Evolutionary conservation across 2,888 invertebrate genomes (phyloP).

Genomic region (Brenthis ino): DNA sequence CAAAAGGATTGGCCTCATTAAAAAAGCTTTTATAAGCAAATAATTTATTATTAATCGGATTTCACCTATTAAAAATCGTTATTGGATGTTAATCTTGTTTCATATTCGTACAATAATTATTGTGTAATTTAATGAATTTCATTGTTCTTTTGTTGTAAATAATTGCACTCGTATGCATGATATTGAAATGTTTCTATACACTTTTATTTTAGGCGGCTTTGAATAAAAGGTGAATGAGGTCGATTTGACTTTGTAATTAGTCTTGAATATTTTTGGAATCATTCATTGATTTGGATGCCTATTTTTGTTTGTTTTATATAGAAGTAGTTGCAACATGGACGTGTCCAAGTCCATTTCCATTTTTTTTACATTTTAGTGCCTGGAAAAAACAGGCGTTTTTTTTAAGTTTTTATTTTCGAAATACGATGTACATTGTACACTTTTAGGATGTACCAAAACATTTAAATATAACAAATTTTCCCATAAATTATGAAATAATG

Average conservation of each 20-base stretch:
- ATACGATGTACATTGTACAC: too few species aligned
- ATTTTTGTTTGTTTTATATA: neutral
- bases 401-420: too few species aligned
- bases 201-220: constrained; percentile 20
- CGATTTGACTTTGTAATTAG: constrained; percentile 18
- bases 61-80: neutral
- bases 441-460: too few species aligned
- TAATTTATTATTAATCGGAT: neutral
- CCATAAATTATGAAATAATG: too few species aligned
- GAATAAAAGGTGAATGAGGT: constrained; percentile 16
- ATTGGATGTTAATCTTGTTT: constrained; percentile 1
- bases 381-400: too few species aligned
- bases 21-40: neutral
- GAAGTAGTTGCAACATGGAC: neutral
- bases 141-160: constrained; percentile 13
- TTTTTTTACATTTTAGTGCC: too few species aligned
- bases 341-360: neutral
- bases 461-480: too few species aligned
- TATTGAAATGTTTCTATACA: constrained; percentile 18
- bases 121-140: constrained; percentile 14
- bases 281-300: neutral
- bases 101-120: neutral
- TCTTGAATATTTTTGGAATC: constrained; percentile 8
- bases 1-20: too few species aligned
- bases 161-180: constrained; percentile 2